Evolutionary conservation across 2,797 vertebrate genomes (phyloP).

Genomic region (Rousettus madagascariensis): DNA sequence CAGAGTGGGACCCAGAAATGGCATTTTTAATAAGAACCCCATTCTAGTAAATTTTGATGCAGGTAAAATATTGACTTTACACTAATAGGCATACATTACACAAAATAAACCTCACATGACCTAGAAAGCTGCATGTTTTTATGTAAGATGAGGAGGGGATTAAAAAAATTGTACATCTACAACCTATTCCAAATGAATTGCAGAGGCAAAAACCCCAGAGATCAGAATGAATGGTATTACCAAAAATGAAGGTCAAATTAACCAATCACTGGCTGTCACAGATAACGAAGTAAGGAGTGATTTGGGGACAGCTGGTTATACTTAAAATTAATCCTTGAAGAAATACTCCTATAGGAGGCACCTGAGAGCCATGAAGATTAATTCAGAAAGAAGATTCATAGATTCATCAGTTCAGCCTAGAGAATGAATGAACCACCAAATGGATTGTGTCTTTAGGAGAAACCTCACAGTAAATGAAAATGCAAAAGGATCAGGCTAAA

Average conservation of each 20-base stretch:
- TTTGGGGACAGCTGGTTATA: not conserved
- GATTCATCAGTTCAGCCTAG: not conserved
- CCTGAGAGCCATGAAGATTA: not conserved
- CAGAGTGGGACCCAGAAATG: not conserved
- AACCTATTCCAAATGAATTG: not conserved
- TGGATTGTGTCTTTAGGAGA: not conserved
- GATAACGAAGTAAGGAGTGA: not conserved
- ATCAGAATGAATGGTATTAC: not conserved
- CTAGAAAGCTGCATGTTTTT: not conserved
- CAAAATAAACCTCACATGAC: not conserved
- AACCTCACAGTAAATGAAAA: slow-evolving; percentile 32
- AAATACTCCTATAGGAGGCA: not conserved
- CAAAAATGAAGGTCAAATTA: not conserved
- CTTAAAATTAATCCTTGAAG: slow-evolving; percentile 6
- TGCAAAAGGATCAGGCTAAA: not conserved
- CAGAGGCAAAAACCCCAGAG: not conserved
- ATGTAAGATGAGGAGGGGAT: not conserved
- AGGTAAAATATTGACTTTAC: not conserved
- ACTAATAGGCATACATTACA: not conserved
- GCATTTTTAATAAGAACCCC: not conserved
- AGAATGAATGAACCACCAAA: not conserved
- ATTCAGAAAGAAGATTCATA: not conserved
- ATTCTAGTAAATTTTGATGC: not conserved
- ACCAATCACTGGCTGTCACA: not conserved
- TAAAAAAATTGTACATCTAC: not conserved